These are phyloP conservation scores for Plemyria rubiginata DNA, from an alignment of 2,888 invertebrate species.

Conservation along the genomic window DNA sequence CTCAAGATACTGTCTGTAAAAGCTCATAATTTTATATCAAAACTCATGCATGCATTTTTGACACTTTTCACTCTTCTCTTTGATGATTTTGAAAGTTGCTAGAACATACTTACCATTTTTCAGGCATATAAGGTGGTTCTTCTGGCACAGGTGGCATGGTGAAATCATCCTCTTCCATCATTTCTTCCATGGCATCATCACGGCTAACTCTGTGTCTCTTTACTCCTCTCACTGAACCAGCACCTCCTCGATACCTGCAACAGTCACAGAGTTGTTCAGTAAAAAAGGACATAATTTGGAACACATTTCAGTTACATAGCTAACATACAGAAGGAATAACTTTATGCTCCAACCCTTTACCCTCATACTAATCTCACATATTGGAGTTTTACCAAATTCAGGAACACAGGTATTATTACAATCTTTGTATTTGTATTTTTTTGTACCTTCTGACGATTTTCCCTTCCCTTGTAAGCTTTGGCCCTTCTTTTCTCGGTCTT, in stretches of 20 bases:
- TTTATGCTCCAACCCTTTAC: too few relatives aligned
- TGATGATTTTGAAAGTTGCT: too few relatives aligned
- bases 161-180: conserved; percentile 83
- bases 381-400: too few relatives aligned
- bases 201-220: conserved; percentile 79
- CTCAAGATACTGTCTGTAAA: too few relatives aligned
- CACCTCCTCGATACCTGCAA: conserved; percentile 68
- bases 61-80: too few relatives aligned
- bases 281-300: not conserved
- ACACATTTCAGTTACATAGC: too few relatives aligned
- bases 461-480: conserved; percentile 77
- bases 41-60: too few relatives aligned
- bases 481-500: conserved; percentile 91
- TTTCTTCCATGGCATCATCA: conserved; percentile 78
- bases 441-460: conserved; percentile 80
- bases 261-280: not conserved
- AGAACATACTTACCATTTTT: conserved; percentile 86
- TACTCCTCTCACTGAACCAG: conserved; percentile 80
- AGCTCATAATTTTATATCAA: too few relatives aligned
- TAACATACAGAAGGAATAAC: too few relatives aligned
- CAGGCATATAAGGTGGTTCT: conserved; percentile 91
- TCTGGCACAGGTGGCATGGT: conserved; percentile 87
- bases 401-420: too few relatives aligned
- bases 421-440: not conserved
- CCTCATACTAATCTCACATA: too few relatives aligned